Base-by-base conservation (phyloP, 1,140 invertebrate species). In the fruit fly (Drosophila melanogaster) region DNA sequence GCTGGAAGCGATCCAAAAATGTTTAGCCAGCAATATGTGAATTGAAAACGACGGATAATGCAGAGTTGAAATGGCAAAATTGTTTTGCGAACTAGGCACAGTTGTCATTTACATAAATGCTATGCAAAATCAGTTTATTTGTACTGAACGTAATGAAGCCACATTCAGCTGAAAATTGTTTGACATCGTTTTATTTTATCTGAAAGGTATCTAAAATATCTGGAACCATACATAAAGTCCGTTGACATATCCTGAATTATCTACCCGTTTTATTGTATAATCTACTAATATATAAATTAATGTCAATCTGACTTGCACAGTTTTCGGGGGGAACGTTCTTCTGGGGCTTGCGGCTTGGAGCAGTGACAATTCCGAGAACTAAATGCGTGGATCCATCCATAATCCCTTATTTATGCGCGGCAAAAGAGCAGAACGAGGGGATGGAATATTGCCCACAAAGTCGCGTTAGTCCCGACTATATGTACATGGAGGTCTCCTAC, bases 281-380 rank as follows among this genome's bases (percentile, higher is more conserved):
- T n/a, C 22, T 78, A 78, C 60, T 72, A 84, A 84, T 79, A 84
- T 79, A 67, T 65, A 60, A 84, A 61, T 56, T 56, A 79, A 69
- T 77, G 62, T 47, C 44, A n/a, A 69, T 59, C 59, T 59, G 35
- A 59, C 59, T 64, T 57, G 43, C 35, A 24, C 12, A 51, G 77
- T 65, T 69, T 49, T 19, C 24, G 53, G 47, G 19, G 53, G 46
- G 15, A 24, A 44, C 22, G 30, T n/a, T 7, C 35, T 40, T 24
- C 6, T 47, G 41, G 30, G 30, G 7, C 30, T 37, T 22, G 19
- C 12, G 66, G 49, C 15, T 37, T 33, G 4, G n/a, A 33, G 40
- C 15, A 47, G 38, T 51, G 64, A 57, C 50, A 70, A 70, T 55
- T 50, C 65, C 12, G 43, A 40, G 24, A 70, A 57, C 66, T 53